Base-by-base conservation (phyloP, 2,888 invertebrate species). In the Epiblema foenella region DNA sequence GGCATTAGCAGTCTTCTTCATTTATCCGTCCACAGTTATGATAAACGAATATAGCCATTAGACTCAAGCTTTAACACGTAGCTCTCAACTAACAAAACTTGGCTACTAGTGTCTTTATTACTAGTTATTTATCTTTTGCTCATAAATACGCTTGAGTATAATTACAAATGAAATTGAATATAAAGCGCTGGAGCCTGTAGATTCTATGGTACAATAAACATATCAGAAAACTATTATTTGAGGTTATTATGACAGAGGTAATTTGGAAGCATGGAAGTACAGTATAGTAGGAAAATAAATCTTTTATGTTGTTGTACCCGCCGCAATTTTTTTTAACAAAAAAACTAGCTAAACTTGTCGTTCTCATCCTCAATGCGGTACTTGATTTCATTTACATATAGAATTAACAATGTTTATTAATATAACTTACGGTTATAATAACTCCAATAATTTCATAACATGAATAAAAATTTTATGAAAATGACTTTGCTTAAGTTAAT, bases 31-130 rank as follows among this genome's bases (percentile, higher is more conserved):
- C 46, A 46, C 1, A 46, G 78, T 81, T 84, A 85, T 76, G 81
- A 85, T 81, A 86, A 85, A 82, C 73, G 78, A 83, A 81, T 78
- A 78, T 74, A 85, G 84, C 80, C 81, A 78, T 77, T 76, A 65
- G 76, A 78, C 77, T 76, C 80, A 89, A 91, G 89, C 89, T 76
- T 83, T 85, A 86, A 91, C 89, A 90, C 86, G 88, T 89, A 90
- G 83, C 89, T 77, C 89, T 88, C 90, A 92, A 89, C 87, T 89
- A 90, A 84, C 90, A 90, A 89, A 91, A 87, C 89, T 89, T 88
- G 89, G 86, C 74, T 79, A 87, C 86, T 86, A 91, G 88, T 88
- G 87, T 84, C 74, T 46, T 54, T 49, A 58, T 59, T 65, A 58
- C 64, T 52, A 62, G 52, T 52, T 69, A 64, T 69, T 65, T 65